Evolutionary conservation across 2,888 invertebrate species (phyloP).

Genomic region (Callosobruchus maculatus): DNA sequence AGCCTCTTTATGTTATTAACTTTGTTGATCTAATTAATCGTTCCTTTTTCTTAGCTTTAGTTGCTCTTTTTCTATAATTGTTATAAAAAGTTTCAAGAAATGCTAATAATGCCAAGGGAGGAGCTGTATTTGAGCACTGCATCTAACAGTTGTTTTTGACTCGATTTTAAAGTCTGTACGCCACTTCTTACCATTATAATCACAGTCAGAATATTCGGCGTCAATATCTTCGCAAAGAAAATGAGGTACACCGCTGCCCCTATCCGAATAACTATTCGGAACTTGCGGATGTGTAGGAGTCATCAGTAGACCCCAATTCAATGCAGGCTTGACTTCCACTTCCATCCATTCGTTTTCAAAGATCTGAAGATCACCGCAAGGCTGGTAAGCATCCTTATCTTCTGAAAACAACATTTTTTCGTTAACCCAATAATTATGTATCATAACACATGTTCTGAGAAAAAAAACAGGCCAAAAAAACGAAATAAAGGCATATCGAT

Average conservation of each 20-base stretch:
- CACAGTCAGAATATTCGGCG: slow-evolving; percentile 55
- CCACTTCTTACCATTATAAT: slow-evolving; percentile 46
- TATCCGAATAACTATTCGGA: slow-evolving; percentile 34
- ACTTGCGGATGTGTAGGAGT: slow-evolving; percentile 30
- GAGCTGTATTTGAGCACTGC: too few species aligned
- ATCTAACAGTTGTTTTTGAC: not conserved
- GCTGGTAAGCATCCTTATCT: slow-evolving; percentile 60
- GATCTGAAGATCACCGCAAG: slow-evolving; percentile 70
- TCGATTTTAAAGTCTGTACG: not conserved
- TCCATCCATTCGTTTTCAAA: slow-evolving; percentile 93
- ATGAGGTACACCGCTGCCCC: slow-evolving; percentile 55
- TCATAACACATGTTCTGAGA: too few species aligned
- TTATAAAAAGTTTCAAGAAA: too few species aligned
- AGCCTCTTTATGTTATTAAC: too few species aligned
- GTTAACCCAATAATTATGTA: too few species aligned
- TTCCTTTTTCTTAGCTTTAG: too few species aligned
- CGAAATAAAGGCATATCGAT: too few species aligned
- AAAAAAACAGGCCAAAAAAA: too few species aligned
- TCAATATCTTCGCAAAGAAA: slow-evolving; percentile 60
- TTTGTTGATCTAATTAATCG: too few species aligned
- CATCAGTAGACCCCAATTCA: slow-evolving; percentile 45
- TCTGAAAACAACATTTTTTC: slow-evolving; percentile 39
- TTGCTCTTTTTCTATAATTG: too few species aligned
- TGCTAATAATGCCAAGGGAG: too few species aligned
- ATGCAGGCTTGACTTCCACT: slow-evolving; percentile 68